Evolutionary conservation across 1,140 invertebrate species (phyloP), one percentile per base, ranked within the genome.

Genomic region (Brachionus paranguensis): DNA sequence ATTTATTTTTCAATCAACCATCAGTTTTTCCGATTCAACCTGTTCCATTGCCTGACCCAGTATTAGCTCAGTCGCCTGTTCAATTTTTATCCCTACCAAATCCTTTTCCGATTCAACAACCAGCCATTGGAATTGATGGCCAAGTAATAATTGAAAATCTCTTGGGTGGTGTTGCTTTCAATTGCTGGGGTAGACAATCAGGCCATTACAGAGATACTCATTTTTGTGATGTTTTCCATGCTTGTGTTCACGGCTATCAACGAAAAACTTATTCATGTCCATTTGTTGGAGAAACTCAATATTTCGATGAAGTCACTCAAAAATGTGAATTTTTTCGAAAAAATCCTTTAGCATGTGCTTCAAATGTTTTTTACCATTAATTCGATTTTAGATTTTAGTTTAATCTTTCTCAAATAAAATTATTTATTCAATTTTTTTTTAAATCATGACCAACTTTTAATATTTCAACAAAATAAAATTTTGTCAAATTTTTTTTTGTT

Each of bases 161-260:
- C 8, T 14, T 78, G 3, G 76, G 76, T 17, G 76, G 76, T 12
- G 43, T 84, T 70, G 37, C 81, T 1, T 84, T 84, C 29, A 60
- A 84, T 70, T 84, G 81, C 47, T 47, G n/a, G 17, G 27, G 43
- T 47, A 45, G 60, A 47, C 14, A 8, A 20, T 27, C 50, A 50
- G 81, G 81, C 50, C 81, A 84, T 74, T 72, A 29, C n/a, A 70
- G 65, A 70, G 65, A 84, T 37, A 17, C 3, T 47, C 10, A 64
- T 2, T 83, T 53, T 72, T 83, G 79, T 72, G 79, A 83, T 43
- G 64, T 83, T n/a, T 83, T 84, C 60, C 83, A 84, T 74, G 83
- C 83, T 24, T 84, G 83, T 72, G 41, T 84, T 50, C 41, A 37
- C 50, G 83, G 83, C 41, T 27, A 53, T 50, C 64, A 84, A 55